Evolutionary conservation across 2,888 invertebrate species (phyloP).

Genomic region (Ferrisia virgata): DNA sequence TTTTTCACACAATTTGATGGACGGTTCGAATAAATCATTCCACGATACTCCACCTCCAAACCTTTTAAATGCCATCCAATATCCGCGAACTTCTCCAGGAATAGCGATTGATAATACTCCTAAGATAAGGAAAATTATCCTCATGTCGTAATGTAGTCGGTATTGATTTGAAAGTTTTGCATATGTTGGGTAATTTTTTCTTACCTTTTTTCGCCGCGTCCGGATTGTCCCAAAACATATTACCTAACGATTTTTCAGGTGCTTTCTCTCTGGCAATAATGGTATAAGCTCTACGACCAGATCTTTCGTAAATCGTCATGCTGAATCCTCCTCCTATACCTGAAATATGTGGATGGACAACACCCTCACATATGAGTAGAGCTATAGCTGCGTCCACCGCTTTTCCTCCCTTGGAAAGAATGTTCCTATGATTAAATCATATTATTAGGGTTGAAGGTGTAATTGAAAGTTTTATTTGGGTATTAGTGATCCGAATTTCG

Average conservation of each 20-base stretch:
- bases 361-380: conserved; percentile 54
- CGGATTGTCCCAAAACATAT: conserved; percentile 57
- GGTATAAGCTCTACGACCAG: conserved; percentile 60
- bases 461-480: too few relatives aligned
- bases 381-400: conserved; percentile 55
- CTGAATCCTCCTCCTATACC: conserved; percentile 70
- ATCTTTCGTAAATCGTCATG: conserved; percentile 69
- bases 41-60: conserved; percentile 68
- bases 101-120: conserved; percentile 75
- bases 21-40: conserved; percentile 73
- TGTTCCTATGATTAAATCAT: too few relatives aligned
- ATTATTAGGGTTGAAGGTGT: too few relatives aligned
- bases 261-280: conserved; percentile 75
- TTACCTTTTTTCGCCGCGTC: conserved; percentile 56
- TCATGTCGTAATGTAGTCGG: too few relatives aligned
- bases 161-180: too few relatives aligned
- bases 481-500: too few relatives aligned
- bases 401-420: conserved; percentile 52
- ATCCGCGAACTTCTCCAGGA: conserved; percentile 84
- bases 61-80: conserved; percentile 68
- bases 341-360: conserved; percentile 53
- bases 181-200: too few relatives aligned
- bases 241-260: conserved; percentile 60
- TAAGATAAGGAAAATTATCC: too few relatives aligned
- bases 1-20: conserved; percentile 68